Percentiles rank a stretch among this genome's conserved stretches.
Conservation (phyloP, 2,113 vertebrate species). For the Oreochromis spilurus region DNA sequence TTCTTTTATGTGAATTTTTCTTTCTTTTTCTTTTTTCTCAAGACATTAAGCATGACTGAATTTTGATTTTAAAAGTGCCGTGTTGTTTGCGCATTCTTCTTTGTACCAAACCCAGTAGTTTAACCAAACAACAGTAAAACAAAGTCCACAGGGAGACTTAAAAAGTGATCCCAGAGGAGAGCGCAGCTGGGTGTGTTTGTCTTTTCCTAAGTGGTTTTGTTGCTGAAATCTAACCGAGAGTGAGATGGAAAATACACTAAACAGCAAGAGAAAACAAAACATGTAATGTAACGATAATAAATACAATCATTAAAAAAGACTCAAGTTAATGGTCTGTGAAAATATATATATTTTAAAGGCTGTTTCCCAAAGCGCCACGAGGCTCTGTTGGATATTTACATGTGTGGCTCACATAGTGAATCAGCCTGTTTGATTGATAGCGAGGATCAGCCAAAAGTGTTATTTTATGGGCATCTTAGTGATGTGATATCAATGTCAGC, state of each 20-base stretch:
- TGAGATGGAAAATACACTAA: not conserved
- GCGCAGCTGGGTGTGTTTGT: not conserved
- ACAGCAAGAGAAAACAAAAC: not conserved
- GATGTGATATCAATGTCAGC: not conserved
- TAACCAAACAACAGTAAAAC: not conserved
- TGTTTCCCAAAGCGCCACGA: not conserved
- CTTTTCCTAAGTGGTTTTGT: not conserved
- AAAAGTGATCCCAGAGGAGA: not conserved
- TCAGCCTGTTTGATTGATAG: not conserved
- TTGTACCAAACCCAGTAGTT: not conserved
- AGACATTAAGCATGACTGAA: accelerated
- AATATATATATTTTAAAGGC: not conserved
- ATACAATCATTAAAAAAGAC: not conserved
- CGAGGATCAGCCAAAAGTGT: not conserved
- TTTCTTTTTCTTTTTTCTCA: not conserved
- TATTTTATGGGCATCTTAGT: not conserved
- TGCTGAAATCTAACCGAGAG: not conserved
- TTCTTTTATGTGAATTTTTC: not conserved
- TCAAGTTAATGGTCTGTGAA: not conserved
- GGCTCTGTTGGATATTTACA: not conserved
- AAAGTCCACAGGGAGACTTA: not conserved
- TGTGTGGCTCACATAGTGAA: not conserved
- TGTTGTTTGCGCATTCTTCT: not conserved
- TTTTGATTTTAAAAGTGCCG: not conserved
- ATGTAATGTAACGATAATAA: not conserved